Evolutionary conservation across 2,888 invertebrate genomes (phyloP).

Genomic region (Campoletis raptor): DNA sequence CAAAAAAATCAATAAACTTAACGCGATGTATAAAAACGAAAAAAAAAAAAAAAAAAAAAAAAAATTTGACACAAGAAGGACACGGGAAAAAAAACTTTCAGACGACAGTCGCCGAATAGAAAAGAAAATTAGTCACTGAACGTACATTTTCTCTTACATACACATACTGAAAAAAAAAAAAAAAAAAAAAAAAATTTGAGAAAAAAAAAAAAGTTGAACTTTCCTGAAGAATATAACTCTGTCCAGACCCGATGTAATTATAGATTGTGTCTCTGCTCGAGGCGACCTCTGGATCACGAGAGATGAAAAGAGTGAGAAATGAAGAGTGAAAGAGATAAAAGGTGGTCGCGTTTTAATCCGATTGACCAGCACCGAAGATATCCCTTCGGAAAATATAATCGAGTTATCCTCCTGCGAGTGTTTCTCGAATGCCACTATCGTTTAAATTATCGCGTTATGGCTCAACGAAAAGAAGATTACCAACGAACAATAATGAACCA

Average conservation of each 20-base stretch:
- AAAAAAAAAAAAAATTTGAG: slow-evolving; percentile 9
- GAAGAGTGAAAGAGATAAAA: slow-evolving; percentile 57
- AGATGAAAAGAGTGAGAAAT: slow-evolving; percentile 24
- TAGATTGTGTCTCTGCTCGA: slow-evolving; percentile 81
- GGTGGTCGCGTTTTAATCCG: slow-evolving; percentile 64
- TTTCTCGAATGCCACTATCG: slow-evolving; percentile 31
- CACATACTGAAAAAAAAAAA: slow-evolving; percentile 19
- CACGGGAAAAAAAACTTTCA: neutral
- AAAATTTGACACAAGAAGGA: neutral
- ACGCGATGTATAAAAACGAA: too few species aligned
- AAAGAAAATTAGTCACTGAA: slow-evolving; percentile 44
- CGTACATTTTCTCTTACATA: slow-evolving; percentile 27
- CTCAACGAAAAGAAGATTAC: slow-evolving; percentile 16
- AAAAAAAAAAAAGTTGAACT: slow-evolving; percentile 11
- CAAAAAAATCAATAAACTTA: too few species aligned
- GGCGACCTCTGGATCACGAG: slow-evolving; percentile 64
- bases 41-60: too few species aligned
- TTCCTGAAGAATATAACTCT: slow-evolving; percentile 58
- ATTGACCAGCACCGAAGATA: slow-evolving; percentile 47
- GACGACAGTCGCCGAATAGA: neutral
- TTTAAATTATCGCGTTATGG: slow-evolving; percentile 52
- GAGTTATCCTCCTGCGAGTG: slow-evolving; percentile 53
- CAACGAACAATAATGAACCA: slow-evolving; percentile 8
- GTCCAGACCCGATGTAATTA: slow-evolving; percentile 79
- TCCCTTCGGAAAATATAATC: slow-evolving; percentile 59